Conservation (phyloP, 2,113 vertebrate genomes). For the Columba janthina region DNA sequence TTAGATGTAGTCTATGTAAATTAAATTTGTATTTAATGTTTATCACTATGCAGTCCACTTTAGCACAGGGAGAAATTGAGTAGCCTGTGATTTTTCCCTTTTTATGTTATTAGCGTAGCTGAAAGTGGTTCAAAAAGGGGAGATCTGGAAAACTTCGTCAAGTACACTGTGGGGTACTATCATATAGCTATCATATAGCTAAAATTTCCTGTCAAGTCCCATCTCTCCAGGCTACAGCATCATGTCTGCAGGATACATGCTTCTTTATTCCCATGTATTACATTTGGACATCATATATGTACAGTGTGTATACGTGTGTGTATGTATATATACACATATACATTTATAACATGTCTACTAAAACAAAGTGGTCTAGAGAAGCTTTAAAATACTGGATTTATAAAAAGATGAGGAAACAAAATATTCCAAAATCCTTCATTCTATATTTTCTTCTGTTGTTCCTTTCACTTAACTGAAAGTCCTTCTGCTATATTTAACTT, state of each 20-base stretch:
- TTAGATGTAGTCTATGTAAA: not conserved
- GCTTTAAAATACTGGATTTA: not conserved
- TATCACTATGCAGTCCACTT: not conserved
- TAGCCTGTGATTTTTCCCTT: not conserved
- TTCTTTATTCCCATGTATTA: not conserved
- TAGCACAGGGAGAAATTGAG: not conserved
- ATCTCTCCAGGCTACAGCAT: not conserved
- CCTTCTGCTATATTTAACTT: not conserved
- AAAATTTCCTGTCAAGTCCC: not conserved
- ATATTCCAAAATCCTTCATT: not conserved
- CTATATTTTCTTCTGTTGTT: not conserved
- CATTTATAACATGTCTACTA: not conserved
- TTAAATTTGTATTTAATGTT: not conserved
- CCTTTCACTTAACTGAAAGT: not conserved
- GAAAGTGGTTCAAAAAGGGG: not conserved
- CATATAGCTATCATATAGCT: rapidly evolving
- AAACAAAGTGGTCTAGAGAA: not conserved
- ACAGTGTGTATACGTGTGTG: not conserved
- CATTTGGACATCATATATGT: not conserved
- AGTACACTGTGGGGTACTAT: not conserved
- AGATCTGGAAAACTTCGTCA: not conserved
- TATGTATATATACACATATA: not conserved
- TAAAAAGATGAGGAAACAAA: not conserved
- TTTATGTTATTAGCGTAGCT: not conserved
- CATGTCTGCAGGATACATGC: not conserved